Conservation (phyloP, 2,888 invertebrate species). For the Nymphalis urticae region DNA sequence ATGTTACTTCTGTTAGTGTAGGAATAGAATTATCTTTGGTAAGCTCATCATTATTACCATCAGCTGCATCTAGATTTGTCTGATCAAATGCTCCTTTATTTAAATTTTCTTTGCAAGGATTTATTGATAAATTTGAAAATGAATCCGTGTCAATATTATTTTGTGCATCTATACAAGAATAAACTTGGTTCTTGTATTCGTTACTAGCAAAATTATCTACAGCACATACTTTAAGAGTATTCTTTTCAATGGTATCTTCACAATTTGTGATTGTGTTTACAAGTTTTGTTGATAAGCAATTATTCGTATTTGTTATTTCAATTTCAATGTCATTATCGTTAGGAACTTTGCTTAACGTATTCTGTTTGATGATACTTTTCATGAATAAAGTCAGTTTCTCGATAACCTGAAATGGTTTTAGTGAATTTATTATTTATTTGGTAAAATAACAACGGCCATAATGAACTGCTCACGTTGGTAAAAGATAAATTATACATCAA, state of each 20-base stretch:
- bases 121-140: neutral
- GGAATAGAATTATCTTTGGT: neutral
- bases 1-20: neutral
- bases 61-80: no score
- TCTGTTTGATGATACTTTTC: slow-evolving; percentile 35
- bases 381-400: slow-evolving; percentile 54
- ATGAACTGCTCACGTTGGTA: no score
- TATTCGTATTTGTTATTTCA: neutral
- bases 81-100: neutral
- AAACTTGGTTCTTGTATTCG: neutral
- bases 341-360: neutral
- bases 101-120: neutral
- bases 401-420: slow-evolving; percentile 53
- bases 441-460: no score
- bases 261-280: neutral
- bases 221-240: neutral
- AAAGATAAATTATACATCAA: no score
- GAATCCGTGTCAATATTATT: neutral
- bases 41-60: no score
- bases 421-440: neutral
- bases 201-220: neutral
- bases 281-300: neutral
- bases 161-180: no score
- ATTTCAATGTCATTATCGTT: neutral
- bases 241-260: neutral